These are phyloP conservation scores for Palaemon carinicauda DNA, from an alignment of 1,140 invertebrate species.

Conservation along the genomic window DNA sequence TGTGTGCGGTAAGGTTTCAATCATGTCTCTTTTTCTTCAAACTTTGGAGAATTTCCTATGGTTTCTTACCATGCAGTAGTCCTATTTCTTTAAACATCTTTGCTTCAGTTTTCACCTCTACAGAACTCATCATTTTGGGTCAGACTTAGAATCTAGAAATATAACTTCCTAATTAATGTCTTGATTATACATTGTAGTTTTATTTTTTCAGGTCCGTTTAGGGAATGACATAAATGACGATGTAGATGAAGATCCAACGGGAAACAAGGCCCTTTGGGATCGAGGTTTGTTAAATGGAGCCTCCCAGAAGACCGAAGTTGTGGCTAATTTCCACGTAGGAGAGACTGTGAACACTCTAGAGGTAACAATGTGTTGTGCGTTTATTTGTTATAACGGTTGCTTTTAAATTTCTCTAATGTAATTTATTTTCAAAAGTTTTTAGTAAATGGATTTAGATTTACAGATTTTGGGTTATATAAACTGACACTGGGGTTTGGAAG, in stretches of 20 bases:
- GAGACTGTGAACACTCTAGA: slow-evolving; percentile 59
- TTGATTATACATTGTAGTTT: slow-evolving; percentile 5
- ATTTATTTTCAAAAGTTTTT: no score
- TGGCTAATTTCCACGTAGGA: slow-evolving; percentile 64
- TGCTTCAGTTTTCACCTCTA: no score
- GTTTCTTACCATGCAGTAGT: no score
- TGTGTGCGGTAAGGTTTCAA: neutral
- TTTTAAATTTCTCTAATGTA: no score
- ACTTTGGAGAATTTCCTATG: no score
- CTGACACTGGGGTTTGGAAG: no score
- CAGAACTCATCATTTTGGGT: no score
- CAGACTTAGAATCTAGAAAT: no score
- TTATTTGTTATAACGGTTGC: no score
- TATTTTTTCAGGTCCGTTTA: slow-evolving; percentile 74
- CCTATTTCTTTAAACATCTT: no score
- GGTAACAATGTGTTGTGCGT: slow-evolving; percentile 17
- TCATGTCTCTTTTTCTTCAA: neutral
- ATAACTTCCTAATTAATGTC: neutral
- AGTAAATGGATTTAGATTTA: no score
- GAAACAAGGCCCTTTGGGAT: slow-evolving; percentile 98
- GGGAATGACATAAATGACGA: slow-evolving; percentile 93
- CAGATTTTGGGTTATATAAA: no score
- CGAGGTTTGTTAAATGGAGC: slow-evolving; percentile 95
- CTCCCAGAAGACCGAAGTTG: slow-evolving; percentile 95
- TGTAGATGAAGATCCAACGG: slow-evolving; percentile 98